Evolutionary conservation across 1,140 invertebrate species (phyloP).

Genomic region (Drosophila mayri): DNA sequence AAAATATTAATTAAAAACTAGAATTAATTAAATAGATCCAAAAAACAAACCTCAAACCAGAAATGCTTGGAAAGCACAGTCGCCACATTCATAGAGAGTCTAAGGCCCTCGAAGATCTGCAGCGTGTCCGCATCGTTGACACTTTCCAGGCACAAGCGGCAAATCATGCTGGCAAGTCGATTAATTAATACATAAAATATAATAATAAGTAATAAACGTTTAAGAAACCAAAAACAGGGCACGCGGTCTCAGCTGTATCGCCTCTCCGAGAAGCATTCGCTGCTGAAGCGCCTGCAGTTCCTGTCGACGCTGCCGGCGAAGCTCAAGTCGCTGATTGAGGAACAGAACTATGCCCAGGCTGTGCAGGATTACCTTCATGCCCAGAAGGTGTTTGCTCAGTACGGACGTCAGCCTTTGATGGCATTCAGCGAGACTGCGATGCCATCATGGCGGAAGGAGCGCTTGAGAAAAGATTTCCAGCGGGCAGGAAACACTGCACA

Average conservation of each 20-base stretch:
- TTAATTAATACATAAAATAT: constrained; percentile 3
- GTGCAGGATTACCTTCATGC: constrained; percentile 95
- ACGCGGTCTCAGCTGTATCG: constrained; percentile 95
- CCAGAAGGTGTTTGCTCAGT: constrained; percentile 95
- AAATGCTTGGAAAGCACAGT: constrained; percentile 64
- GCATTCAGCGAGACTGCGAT: constrained; percentile 96
- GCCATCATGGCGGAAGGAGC: constrained; percentile 92
- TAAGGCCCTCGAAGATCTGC: constrained; percentile 63
- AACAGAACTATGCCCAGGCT: constrained; percentile 92
- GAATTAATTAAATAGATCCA: not conserved
- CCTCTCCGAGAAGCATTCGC: constrained; percentile 94
- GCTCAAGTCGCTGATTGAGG: too few relatives aligned
- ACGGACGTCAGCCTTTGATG: constrained; percentile 95
- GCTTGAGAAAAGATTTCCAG: constrained; percentile 90
- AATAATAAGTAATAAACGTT: constrained; percentile 22
- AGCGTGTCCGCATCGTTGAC: constrained; percentile 61
- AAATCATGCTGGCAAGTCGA: constrained; percentile 68
- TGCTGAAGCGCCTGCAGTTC: constrained; percentile 98
- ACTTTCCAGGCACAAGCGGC: constrained; percentile 77
- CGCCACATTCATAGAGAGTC: constrained; percentile 61
- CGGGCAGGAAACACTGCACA: constrained; percentile 91
- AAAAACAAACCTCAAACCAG: constrained; percentile 65
- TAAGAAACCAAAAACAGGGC: constrained; percentile 86
- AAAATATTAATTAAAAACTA: not conserved
- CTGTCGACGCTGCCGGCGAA: too few relatives aligned